Percentiles rank a stretch among this genome's conserved stretches.
Evolutionary conservation across 2,888 invertebrate genomes (phyloP).

Genomic region (Drymonia ruficornis): DNA sequence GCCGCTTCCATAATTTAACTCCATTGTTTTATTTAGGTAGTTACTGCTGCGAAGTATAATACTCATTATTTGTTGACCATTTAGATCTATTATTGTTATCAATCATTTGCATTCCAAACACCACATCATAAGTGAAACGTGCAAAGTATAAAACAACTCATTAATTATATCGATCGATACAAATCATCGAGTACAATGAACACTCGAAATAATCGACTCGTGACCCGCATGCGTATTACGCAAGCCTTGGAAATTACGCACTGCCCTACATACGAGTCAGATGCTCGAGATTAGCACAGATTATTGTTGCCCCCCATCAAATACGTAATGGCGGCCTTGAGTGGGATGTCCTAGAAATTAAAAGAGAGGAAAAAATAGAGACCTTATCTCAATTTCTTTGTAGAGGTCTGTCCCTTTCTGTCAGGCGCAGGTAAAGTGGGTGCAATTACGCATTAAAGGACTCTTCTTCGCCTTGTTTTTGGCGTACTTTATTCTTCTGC

Average conservation of each 20-base stretch:
- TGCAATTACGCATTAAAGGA: too few species aligned
- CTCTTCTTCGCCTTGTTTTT: too few species aligned
- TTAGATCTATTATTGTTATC: too few species aligned
- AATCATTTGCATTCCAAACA: not conserved
- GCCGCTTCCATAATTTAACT: too few species aligned
- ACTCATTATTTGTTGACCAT: too few species aligned
- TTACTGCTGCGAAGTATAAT: too few species aligned
- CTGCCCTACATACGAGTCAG: slow-evolving; percentile 17
- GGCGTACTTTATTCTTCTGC: too few species aligned
- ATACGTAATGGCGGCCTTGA: not conserved
- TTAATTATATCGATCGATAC: slow-evolving; percentile 4
- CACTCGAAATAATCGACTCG: not conserved
- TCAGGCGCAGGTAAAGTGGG: too few species aligned
- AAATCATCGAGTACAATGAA: slow-evolving; percentile 4
- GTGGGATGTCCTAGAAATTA: not conserved
- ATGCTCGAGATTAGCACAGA: not conserved
- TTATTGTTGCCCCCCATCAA: slow-evolving; percentile 2
- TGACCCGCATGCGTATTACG: slow-evolving; percentile 5
- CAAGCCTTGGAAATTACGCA: slow-evolving; percentile 21
- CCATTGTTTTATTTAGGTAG: too few species aligned
- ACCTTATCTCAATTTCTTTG: too few species aligned
- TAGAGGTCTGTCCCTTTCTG: not conserved
- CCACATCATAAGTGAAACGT: not conserved
- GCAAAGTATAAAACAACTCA: not conserved
- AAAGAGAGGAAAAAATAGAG: too few species aligned